These are phyloP conservation scores for Polyploca ridens DNA, from an alignment of 2,888 invertebrate genomes.

Conservation along the genomic window DNA sequence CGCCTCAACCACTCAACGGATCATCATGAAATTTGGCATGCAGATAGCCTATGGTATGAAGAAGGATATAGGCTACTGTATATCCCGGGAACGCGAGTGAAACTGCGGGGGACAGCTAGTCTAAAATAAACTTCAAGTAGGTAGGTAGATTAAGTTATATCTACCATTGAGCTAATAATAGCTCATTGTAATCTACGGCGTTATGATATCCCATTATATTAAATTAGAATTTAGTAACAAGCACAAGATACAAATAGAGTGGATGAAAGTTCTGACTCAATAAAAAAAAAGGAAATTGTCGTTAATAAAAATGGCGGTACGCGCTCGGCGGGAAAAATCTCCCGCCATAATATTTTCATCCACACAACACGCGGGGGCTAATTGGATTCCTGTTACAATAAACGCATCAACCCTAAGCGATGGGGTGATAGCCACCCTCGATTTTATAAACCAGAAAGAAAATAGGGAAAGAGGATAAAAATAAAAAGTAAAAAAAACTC, in stretches of 20 bases:
- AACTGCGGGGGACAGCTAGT: too few species aligned
- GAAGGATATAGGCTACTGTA: too few species aligned
- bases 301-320: conserved; percentile 19
- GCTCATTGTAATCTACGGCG: background rate
- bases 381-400: conserved; percentile 72
- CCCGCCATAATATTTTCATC: conserved; percentile 49
- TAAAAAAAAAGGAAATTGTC: conserved; percentile 18
- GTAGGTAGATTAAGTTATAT: too few species aligned
- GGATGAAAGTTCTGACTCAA: background rate
- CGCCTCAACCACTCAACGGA: too few species aligned
- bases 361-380: conserved; percentile 45
- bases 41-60: too few species aligned
- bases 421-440: conserved; percentile 47
- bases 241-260: background rate
- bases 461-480: conserved; percentile 35
- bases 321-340: conserved; percentile 39
- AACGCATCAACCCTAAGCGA: conserved; percentile 49
- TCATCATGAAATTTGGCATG: too few species aligned
- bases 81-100: too few species aligned
- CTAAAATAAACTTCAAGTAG: too few species aligned
- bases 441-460: conserved; percentile 41
- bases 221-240: too few species aligned
- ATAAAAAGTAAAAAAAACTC: conserved; percentile 21
- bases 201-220: too few species aligned
- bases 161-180: too few species aligned